phyloP scores from a whole-genome alignment of 2,113 vertebrate genomes.

The Callipepla californica region DNA sequence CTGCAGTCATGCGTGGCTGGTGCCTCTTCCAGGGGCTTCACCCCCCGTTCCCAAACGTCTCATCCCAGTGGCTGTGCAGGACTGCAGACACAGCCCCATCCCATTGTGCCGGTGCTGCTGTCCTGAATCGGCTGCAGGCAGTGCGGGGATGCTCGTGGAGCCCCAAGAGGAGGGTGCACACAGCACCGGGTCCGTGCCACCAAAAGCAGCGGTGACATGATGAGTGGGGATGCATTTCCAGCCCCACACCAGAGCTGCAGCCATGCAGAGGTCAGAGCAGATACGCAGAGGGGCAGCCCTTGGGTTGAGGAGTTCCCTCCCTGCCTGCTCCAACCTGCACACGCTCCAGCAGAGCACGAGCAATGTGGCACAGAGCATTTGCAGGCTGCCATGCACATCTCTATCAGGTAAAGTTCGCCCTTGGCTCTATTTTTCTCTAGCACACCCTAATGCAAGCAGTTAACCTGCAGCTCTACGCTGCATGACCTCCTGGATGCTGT shows the following conservation, averaged over 20 bases:
- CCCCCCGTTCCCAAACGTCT: fast-evolving
- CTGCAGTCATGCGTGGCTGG: not conserved
- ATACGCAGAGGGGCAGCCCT: fast-evolving
- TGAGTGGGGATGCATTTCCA: not conserved
- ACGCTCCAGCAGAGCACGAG: fast-evolving
- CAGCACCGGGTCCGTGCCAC: not conserved
- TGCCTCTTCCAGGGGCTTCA: not conserved
- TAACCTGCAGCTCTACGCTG: not conserved
- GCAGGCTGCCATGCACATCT: not conserved
- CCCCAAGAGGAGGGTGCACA: not conserved
- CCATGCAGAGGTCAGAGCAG: not conserved
- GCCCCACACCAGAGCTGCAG: fast-evolving
- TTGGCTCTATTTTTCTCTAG: fast-evolving
- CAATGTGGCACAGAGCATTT: fast-evolving
- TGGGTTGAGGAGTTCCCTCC: fast-evolving
- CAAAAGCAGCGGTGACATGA: not conserved
- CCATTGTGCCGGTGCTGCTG: fast-evolving
- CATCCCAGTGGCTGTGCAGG: fast-evolving
- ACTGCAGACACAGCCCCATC: not conserved
- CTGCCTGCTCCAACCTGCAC: fast-evolving
- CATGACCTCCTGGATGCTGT: not conserved
- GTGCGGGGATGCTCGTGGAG: fast-evolving
- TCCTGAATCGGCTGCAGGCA: fast-evolving
- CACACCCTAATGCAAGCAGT: fast-evolving
- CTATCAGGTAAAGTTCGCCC: fast-evolving